Conservation (phyloP, 2,888 invertebrate species). For the Palloptera scutellata region DNA sequence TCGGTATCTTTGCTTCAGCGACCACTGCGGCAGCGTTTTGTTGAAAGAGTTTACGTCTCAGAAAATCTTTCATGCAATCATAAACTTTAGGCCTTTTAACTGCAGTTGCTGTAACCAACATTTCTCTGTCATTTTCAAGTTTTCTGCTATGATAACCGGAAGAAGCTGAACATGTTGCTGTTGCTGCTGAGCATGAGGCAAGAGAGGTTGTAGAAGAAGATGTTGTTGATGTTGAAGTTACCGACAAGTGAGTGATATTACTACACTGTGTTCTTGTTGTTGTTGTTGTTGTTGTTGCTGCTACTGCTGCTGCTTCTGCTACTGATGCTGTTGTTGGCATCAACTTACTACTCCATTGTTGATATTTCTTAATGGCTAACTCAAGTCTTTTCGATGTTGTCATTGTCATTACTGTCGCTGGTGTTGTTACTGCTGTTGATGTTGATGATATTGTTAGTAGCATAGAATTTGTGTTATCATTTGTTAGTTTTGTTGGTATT, state of each 20-base stretch:
- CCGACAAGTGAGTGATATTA: conserved; percentile 23
- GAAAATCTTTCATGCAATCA: conserved; percentile 60
- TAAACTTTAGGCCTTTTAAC: conserved; percentile 56
- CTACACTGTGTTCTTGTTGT: conserved; percentile 25
- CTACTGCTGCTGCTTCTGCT: conserved; percentile 24
- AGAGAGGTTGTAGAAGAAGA: conserved; percentile 18
- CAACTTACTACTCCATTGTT: conserved; percentile 54
- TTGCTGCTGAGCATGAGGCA: conserved; percentile 12
- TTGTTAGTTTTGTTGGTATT: conserved; percentile 5
- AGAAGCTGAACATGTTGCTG: conserved; percentile 12
- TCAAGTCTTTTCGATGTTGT: conserved; percentile 46
- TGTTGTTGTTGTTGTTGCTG: conserved; percentile 19
- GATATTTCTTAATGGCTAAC: conserved; percentile 51
- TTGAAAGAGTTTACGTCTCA: conserved; percentile 57
- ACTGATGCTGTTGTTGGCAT: conserved; percentile 31
- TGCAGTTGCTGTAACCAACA: conserved; percentile 35
- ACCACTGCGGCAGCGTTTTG: background rate
- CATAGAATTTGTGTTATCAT: conserved; percentile 18
- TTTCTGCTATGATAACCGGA: conserved; percentile 29
- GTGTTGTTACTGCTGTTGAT: conserved; percentile 19
- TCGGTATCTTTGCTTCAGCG: conserved; percentile 9
- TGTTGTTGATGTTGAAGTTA: conserved; percentile 25
- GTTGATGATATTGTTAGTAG: conserved; percentile 13
- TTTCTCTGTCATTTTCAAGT: conserved; percentile 28
- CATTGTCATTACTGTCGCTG: conserved; percentile 31